A percentile compares a stretch with the other conserved stretches of the same genome.
Evolutionary conservation across 1,140 invertebrate species (phyloP).

Genomic region (Atopsyche davidsoni): DNA sequence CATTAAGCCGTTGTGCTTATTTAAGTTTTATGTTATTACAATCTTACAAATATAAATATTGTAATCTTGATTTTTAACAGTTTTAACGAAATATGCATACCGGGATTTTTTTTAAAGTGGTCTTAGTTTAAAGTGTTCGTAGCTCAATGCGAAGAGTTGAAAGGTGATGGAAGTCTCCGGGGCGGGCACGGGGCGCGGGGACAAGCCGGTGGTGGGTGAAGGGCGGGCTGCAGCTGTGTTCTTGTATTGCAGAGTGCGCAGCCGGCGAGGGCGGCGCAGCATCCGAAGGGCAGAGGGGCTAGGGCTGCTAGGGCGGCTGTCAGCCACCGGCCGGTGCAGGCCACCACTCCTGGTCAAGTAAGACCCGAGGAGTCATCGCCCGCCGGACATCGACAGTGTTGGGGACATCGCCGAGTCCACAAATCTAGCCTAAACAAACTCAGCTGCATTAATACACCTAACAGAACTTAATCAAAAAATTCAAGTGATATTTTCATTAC

Average conservation of each 20-base stretch:
- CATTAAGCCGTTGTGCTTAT: too few species aligned
- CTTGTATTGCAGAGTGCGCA: constrained; percentile 48
- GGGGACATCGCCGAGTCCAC: constrained; percentile 11
- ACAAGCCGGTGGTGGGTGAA: neutral
- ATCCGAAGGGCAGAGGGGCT: constrained; percentile 39
- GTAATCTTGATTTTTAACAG: too few species aligned
- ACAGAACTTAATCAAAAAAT: too few species aligned
- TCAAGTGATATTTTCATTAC: too few species aligned
- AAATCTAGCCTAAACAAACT: neutral
- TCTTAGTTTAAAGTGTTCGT: neutral
- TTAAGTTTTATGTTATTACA: too few species aligned
- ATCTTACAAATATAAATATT: too few species aligned
- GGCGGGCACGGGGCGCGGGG: neutral
- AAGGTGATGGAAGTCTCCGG: neutral
- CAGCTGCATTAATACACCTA: too few species aligned
- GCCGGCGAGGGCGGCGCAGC: constrained; percentile 43
- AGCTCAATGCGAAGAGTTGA: neutral
- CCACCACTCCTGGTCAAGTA: constrained; percentile 28
- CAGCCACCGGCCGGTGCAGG: constrained; percentile 15
- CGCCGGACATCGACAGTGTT: constrained; percentile 24
- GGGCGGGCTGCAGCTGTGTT: constrained; percentile 38
- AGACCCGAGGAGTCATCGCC: constrained; percentile 28
- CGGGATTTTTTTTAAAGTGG: too few species aligned
- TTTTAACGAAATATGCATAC: too few species aligned
- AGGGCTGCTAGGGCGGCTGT: constrained; percentile 17